Percentiles rank a stretch among this genome's conserved stretches.
phyloP scores from a whole-genome alignment of 2,113 vertebrate genomes.

The Oxygymnocypris stewartii region DNA sequence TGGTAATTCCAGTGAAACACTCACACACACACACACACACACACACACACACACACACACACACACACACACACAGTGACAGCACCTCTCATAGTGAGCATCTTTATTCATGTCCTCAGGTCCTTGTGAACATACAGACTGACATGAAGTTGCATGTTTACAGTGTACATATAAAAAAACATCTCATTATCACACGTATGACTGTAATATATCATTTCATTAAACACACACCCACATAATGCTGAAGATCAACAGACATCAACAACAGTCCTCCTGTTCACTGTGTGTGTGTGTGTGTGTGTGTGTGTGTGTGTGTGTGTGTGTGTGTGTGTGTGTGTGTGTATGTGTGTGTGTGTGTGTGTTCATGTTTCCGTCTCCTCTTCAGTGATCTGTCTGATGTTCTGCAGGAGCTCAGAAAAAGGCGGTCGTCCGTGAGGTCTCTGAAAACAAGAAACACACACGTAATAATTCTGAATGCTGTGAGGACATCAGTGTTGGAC shows the following conservation, averaged over 20 bases:
- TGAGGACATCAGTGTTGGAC: neutral
- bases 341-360: neutral
- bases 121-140: neutral
- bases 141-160: neutral
- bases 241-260: neutral
- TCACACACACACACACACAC: too few relatives aligned
- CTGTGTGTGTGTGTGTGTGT: neutral
- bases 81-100: neutral
- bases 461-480: neutral
- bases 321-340: neutral
- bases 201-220: neutral
- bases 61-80: too few relatives aligned
- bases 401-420: constrained; percentile 77
- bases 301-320: neutral
- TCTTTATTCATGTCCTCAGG: too few relatives aligned
- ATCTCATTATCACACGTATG: neutral
- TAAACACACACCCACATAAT: neutral
- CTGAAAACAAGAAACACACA: constrained; percentile 67
- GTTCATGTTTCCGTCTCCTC: constrained; percentile 34
- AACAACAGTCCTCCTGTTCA: neutral
- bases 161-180: neutral
- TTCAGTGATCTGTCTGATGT: constrained; percentile 74
- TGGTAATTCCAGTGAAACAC: too few relatives aligned
- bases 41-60: too few relatives aligned
- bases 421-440: constrained; percentile 78